Conservation (phyloP, 1,140 invertebrate genomes). For the Drosophila tropicalis region DNA sequence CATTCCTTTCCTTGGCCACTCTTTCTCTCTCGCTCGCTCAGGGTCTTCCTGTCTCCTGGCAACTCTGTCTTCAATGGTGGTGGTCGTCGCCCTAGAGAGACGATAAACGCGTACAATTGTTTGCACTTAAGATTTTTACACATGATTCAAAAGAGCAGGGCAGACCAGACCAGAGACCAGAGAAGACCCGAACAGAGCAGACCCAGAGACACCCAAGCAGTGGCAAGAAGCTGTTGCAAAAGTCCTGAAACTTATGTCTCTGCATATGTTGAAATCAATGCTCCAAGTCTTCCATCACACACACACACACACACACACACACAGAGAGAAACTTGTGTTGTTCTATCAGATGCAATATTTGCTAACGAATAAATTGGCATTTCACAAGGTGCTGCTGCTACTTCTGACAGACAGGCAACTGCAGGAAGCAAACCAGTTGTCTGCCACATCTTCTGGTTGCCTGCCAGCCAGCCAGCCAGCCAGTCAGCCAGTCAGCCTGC, state of each 20-base stretch:
- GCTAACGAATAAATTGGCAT: constrained; percentile 82
- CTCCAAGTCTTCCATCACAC: constrained; percentile 28
- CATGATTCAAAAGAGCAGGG: constrained; percentile 78
- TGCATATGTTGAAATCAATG: constrained; percentile 67
- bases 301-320: not conserved
- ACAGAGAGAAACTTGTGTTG: constrained; percentile 41
- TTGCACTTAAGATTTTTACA: constrained; percentile 83
- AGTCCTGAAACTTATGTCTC: constrained; percentile 74
- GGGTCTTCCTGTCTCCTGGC: not conserved
- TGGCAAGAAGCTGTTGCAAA: constrained; percentile 39
- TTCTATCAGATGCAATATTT: constrained; percentile 82
- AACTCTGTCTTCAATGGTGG: constrained; percentile 71
- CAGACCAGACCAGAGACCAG: constrained; percentile 37
- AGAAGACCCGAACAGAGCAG: constrained; percentile 46
- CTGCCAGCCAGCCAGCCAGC: constrained; percentile 14
- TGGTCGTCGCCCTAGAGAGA: constrained; percentile 80
- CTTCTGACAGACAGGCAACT: constrained; percentile 75
- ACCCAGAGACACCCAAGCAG: constrained; percentile 34
- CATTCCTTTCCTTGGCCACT: constrained; percentile 22
- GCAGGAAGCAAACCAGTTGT: constrained; percentile 37
- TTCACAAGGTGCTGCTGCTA: constrained; percentile 69
- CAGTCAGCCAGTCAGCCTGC: not conserved
- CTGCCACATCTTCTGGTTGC: constrained; percentile 21
- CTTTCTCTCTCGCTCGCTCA: constrained; percentile 17
- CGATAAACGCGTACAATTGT: constrained; percentile 83